Evolutionary conservation across 2,797 vertebrate species (phyloP).

Genomic region (Tadarida brasiliensis): DNA sequence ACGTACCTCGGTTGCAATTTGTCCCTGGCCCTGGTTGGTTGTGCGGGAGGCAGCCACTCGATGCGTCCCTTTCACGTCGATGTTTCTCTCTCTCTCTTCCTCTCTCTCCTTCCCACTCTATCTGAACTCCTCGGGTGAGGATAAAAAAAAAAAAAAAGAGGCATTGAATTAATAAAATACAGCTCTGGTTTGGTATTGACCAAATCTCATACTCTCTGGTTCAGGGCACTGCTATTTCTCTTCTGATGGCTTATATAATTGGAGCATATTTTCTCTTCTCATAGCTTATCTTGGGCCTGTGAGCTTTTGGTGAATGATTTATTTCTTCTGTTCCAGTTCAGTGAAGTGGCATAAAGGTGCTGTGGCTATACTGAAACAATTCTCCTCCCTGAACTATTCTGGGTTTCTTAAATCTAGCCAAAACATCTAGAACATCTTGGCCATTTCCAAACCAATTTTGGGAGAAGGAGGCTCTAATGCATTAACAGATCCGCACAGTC

Average conservation of each 20-base stretch:
- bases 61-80: too few relatives aligned
- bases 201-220: neutral
- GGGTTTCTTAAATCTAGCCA: neutral
- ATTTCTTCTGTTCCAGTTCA: slow-evolving; percentile 18
- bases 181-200: neutral
- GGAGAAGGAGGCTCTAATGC: neutral
- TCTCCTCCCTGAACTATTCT: neutral
- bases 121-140: too few relatives aligned
- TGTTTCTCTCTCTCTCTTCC: too few relatives aligned
- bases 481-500: neutral
- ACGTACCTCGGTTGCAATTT: too few relatives aligned
- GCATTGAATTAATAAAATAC: neutral
- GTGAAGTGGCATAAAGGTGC: neutral
- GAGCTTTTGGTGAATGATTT: slow-evolving; percentile 23
- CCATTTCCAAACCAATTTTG: neutral
- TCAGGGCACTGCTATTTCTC: neutral
- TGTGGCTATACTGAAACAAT: neutral
- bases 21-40: too few relatives aligned
- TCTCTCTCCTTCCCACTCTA: too few relatives aligned
- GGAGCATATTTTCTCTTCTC: neutral
- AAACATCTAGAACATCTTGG: neutral
- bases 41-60: too few relatives aligned
- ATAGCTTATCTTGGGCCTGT: neutral
- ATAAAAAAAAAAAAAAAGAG: too few relatives aligned
- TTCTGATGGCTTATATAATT: neutral